Percentiles rank a stretch among this genome's conserved stretches.
phyloP scores from a whole-genome alignment of 1,140 invertebrate species.

The Meloidogyne floridensis region DNA sequence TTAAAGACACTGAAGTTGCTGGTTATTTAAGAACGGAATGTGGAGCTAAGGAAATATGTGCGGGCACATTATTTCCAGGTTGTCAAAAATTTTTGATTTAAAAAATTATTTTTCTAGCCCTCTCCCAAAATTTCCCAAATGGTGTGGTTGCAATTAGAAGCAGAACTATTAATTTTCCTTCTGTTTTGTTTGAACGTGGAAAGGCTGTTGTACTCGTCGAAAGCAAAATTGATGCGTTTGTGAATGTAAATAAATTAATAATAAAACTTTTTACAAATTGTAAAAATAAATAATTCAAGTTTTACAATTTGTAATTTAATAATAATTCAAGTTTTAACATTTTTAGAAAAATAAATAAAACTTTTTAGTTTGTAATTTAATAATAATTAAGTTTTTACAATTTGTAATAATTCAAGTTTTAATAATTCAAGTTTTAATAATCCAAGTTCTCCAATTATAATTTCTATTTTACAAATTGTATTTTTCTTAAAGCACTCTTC shows the following conservation, averaged over 20 bases:
- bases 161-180: constrained; percentile 61
- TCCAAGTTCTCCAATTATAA: background rate
- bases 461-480: constrained; percentile 21
- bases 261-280: background rate
- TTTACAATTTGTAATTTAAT: background rate
- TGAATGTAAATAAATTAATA: constrained; percentile 49
- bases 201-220: constrained; percentile 59
- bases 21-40: constrained; percentile 64
- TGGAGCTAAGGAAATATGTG: constrained; percentile 61
- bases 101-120: constrained; percentile 34
- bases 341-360: too few species aligned
- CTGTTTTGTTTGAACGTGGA: constrained; percentile 52
- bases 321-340: too few species aligned
- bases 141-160: constrained; percentile 64
- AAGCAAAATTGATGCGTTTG: constrained; percentile 63
- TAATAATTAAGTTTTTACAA: too few species aligned
- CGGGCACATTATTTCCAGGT: constrained; percentile 61
- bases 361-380: background rate
- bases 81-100: background rate
- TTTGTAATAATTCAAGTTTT: too few species aligned
- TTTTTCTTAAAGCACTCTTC: constrained; percentile 55
- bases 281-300: background rate
- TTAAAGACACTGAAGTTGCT: constrained; percentile 59
- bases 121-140: constrained; percentile 55
- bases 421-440: background rate